These are phyloP conservation scores for Halictus ligatus DNA, from an alignment of 2,888 invertebrate species.

Conservation along the genomic window DNA sequence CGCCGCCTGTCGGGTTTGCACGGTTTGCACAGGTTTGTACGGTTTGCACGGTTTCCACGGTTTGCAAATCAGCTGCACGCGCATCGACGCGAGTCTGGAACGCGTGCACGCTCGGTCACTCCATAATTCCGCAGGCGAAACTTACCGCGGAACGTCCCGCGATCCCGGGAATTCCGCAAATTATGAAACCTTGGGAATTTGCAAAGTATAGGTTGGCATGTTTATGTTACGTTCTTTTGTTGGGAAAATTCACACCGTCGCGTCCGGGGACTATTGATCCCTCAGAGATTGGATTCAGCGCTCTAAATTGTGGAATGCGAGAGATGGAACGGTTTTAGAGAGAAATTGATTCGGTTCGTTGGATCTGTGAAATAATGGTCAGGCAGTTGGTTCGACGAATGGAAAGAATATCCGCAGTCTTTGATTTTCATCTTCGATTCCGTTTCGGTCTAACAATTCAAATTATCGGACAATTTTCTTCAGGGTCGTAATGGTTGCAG, in stretches of 20 bases:
- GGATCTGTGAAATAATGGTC: too few species aligned
- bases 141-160: not conserved
- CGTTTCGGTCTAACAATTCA: too few species aligned
- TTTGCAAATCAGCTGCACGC: slow-evolving; percentile 26
- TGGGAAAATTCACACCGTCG: not conserved
- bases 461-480: too few species aligned
- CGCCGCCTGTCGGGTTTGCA: not conserved
- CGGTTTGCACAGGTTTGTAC: slow-evolving; percentile 2
- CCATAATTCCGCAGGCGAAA: not conserved
- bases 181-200: not conserved
- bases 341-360: too few species aligned
- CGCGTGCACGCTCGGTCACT: slow-evolving; percentile 2
- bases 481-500: too few species aligned
- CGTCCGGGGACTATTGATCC: not conserved
- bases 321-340: too few species aligned
- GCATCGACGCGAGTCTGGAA: not conserved
- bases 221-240: not conserved
- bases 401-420: too few species aligned
- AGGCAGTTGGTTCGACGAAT: too few species aligned
- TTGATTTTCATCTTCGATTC: too few species aligned
- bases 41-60: slow-evolving; percentile 18
- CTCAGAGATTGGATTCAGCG: too few species aligned
- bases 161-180: not conserved
- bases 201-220: not conserved
- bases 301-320: too few species aligned